Conservation (phyloP, 1,140 invertebrate genomes). For the Venustaconcha ellipsiformis region DNA sequence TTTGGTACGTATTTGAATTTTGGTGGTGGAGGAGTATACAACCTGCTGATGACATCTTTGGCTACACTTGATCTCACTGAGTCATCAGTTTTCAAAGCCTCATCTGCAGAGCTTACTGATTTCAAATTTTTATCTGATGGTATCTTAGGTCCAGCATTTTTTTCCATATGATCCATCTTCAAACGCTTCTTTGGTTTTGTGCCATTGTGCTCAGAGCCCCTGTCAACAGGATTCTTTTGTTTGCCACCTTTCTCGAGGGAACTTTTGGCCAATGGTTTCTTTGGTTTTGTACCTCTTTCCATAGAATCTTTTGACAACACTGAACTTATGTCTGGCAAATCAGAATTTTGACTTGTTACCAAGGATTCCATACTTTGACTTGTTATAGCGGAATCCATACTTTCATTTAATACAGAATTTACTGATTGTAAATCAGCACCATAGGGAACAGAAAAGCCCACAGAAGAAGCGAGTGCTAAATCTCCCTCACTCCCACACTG, state of each 20-base stretch:
- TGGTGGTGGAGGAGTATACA: constrained; percentile 47
- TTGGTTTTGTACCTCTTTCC: no score
- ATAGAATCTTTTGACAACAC: no score
- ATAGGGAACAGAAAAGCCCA: constrained; percentile 6
- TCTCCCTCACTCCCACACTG: constrained; percentile 38
- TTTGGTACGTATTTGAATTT: constrained; percentile 49
- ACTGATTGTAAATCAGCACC: constrained; percentile 8
- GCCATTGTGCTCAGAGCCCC: no score
- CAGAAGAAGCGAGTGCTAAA: constrained; percentile 17
- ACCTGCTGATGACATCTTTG: constrained; percentile 50
- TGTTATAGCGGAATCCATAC: constrained; percentile 15
- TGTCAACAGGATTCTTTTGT: no score
- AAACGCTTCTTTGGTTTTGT: no score
- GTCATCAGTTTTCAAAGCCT: constrained; percentile 16
- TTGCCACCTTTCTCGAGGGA: no score
- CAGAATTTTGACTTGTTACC: no score
- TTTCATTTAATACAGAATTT: constrained; percentile 27
- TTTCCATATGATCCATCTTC: not conserved
- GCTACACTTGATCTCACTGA: constrained; percentile 38
- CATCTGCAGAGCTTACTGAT: not conserved
- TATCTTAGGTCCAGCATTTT: constrained; percentile 2
- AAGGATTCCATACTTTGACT: constrained; percentile 13
- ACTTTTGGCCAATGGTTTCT: no score
- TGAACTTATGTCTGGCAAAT: no score
- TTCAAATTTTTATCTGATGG: not conserved